Base-by-base conservation (phyloP, 2,888 invertebrate species). In the Drosophila koepferae region DNA sequence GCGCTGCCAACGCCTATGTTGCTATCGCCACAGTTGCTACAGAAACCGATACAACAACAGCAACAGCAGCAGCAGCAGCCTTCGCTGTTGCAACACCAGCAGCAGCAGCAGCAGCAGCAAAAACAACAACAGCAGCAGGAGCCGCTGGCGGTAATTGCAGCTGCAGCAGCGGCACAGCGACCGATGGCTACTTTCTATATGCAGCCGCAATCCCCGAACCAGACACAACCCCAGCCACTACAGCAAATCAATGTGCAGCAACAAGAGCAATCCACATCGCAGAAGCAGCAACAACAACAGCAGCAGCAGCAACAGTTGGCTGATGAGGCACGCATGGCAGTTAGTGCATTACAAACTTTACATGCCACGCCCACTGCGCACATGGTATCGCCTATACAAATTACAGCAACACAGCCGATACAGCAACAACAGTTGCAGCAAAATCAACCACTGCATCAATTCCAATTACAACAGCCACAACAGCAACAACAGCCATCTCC, bases 1-100 rank as follows among this genome's bases (percentile, higher is more conserved):
- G 78, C 82, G 2, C 56, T 91, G 55, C 90, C 91, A 0, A 89
- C 89, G 6, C 81, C 91, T 2, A 82, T 89, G 81, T 68, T 91
- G 38, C 61, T 90, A 12, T 90, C 90, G 40, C 91, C 91, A 3
- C 88, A 91, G 38, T 60, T 82, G 44, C 41, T 81, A 68, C 74
- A 46, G 36, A 86, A 74, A 62, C 82, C 71, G 8, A 55, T 38
- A 44, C 70, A 71, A 58, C 78, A 62, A 40, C 74, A 71, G 60
- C 78, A 62, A 40, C 74, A 77, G 38, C 34, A 34, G 34, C 34
- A 70, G 54, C 77, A 61, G 54, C 77, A 61, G 36, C 44, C 73
- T 38, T 54, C 80, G 49, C 63, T 79, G 18, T 59, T 79, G 73
- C 82, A 40, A 43, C 72, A 70, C 12, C 80, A 68, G 23, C 72